Conservation (phyloP, 2,113 vertebrate species). For the Sialia sialis region DNA sequence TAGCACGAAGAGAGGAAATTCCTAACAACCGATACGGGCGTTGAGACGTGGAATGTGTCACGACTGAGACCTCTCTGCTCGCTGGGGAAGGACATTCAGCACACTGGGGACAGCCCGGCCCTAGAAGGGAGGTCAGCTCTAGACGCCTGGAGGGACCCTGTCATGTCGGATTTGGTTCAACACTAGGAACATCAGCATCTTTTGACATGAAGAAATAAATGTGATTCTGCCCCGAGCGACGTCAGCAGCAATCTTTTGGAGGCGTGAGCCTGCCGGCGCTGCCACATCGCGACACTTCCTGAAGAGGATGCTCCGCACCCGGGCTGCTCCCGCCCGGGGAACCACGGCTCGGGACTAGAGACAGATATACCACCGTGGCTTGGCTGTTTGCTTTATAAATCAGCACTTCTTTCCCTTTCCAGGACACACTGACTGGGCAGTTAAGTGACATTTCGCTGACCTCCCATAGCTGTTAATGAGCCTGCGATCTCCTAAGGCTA, state of each 20-base stretch:
- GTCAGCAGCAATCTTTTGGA: neutral
- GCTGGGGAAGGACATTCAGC: neutral
- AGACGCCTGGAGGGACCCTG: neutral
- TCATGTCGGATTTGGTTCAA: neutral
- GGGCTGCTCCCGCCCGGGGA: neutral
- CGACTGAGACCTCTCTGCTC: neutral
- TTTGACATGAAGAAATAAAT: slow-evolving; percentile 2
- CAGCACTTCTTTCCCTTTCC: neutral
- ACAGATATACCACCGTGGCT: neutral
- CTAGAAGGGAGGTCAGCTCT: neutral
- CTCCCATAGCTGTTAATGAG: neutral
- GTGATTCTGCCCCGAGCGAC: neutral
- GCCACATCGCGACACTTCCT: neutral
- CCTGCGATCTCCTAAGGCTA: neutral
- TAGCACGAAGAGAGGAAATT: neutral
- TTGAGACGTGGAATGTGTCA: neutral
- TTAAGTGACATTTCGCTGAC: neutral
- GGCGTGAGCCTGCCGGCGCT: neutral
- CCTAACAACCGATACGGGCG: neutral
- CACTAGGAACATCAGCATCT: neutral
- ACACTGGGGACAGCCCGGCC: neutral
- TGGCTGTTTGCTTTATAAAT: neutral
- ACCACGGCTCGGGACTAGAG: neutral
- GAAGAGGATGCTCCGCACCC: neutral
- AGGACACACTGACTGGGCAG: neutral